phyloP scores from a whole-genome alignment of 2,113 vertebrate species.

The Strix aluco region DNA sequence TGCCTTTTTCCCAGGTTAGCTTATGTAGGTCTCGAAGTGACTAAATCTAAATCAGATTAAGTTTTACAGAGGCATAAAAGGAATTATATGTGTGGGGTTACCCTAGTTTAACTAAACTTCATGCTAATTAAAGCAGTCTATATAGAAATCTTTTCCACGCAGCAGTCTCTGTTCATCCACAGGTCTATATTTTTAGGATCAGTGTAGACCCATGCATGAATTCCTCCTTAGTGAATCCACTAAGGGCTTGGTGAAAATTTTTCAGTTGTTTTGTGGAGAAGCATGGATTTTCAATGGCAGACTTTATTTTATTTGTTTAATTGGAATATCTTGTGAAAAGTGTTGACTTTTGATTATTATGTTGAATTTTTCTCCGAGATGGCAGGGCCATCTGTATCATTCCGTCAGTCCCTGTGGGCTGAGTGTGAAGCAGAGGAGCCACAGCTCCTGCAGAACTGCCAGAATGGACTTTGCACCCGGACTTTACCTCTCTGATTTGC shows the following conservation, averaged over 20 bases:
- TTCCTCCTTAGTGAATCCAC: not conserved
- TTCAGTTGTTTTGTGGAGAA: not conserved
- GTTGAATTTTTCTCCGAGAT: not conserved
- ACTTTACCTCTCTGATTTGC: not conserved
- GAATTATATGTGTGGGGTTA: not conserved
- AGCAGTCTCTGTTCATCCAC: not conserved
- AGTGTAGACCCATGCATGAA: not conserved
- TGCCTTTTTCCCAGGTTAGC: not conserved
- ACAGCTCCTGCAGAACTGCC: not conserved
- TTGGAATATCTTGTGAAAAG: not conserved
- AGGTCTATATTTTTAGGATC: not conserved
- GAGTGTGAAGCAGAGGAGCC: not conserved
- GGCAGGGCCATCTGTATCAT: not conserved
- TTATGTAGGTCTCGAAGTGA: not conserved
- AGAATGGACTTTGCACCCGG: not conserved
- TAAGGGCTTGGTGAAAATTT: not conserved
- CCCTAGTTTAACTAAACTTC: not conserved
- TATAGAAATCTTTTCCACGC: not conserved
- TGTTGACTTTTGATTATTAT: not conserved
- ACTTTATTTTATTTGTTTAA: not conserved
- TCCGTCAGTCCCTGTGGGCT: not conserved
- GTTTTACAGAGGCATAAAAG: not conserved
- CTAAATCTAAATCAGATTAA: not conserved
- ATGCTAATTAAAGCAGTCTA: not conserved
- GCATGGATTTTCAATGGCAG: not conserved